Evolutionary conservation across 2,797 vertebrate genomes (phyloP).

Genomic region (Synanceia verrucosa): DNA sequence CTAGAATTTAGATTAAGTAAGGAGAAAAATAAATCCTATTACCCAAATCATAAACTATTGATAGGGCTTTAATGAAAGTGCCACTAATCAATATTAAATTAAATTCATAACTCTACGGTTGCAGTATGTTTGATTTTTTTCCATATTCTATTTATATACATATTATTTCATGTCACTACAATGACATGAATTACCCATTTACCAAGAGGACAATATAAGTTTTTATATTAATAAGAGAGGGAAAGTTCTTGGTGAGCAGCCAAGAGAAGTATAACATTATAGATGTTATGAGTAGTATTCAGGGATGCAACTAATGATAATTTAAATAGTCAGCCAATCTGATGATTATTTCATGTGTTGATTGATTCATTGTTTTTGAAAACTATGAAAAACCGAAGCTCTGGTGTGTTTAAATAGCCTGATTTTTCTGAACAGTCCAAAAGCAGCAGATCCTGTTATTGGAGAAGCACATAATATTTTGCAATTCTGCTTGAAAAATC

Average conservation of each 20-base stretch:
- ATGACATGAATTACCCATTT: not conserved
- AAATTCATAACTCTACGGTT: not conserved
- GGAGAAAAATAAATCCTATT: not conserved
- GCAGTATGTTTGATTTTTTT: not conserved
- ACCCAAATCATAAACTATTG: not conserved
- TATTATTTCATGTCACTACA: not conserved
- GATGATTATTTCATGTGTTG: not conserved
- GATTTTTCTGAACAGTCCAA: not conserved
- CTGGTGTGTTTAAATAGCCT: not conserved
- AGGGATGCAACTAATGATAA: not conserved
- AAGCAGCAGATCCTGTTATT: not conserved
- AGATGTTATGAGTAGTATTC: not conserved
- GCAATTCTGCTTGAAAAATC: not conserved
- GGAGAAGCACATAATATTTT: not conserved
- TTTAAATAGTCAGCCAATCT: not conserved
- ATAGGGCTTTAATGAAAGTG: conserved; percentile 7
- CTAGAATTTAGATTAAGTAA: not conserved
- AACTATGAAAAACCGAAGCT: not conserved
- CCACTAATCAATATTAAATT: not conserved
- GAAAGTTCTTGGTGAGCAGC: not conserved
- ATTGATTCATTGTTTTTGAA: not conserved
- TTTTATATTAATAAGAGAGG: not conserved
- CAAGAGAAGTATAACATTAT: not conserved
- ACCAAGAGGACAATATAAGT: not conserved
- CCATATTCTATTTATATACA: not conserved